These are phyloP conservation scores for Candoia aspera DNA, from an alignment of 2,113 vertebrate species.

Conservation along the genomic window DNA sequence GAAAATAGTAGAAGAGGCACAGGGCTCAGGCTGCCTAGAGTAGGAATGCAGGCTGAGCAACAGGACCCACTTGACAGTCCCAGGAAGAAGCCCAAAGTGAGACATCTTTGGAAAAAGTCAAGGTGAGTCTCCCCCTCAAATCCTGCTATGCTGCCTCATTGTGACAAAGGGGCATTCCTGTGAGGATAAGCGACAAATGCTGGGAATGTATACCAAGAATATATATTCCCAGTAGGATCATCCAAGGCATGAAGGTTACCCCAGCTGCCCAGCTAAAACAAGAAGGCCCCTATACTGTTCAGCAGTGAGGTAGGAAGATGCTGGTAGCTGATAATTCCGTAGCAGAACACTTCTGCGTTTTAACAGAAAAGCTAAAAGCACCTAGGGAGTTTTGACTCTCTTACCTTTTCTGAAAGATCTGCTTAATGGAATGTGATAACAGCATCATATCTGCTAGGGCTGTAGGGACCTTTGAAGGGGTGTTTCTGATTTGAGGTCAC, in stretches of 20 bases:
- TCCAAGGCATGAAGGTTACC: neutral
- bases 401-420: neutral
- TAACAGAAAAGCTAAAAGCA: neutral
- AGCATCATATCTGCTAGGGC: neutral
- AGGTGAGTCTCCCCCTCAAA: neutral
- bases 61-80: neutral
- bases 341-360: neutral
- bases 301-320: neutral
- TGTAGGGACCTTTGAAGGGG: neutral
- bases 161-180: neutral
- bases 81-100: neutral
- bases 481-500: neutral
- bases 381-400: neutral
- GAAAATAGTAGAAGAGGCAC: neutral
- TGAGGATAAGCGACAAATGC: neutral
- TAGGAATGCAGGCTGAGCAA: neutral
- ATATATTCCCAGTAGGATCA: neutral
- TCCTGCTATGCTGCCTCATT: neutral
- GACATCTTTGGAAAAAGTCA: neutral
- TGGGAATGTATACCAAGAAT: neutral
- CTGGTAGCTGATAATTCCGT: neutral
- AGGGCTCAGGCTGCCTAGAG: neutral
- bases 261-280: neutral
- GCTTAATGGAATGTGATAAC: neutral
- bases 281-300: neutral